A percentile compares a stretch with the other conserved stretches of the same genome.
Conservation (phyloP, 2,888 invertebrate species). For the Cancer borealis region DNA sequence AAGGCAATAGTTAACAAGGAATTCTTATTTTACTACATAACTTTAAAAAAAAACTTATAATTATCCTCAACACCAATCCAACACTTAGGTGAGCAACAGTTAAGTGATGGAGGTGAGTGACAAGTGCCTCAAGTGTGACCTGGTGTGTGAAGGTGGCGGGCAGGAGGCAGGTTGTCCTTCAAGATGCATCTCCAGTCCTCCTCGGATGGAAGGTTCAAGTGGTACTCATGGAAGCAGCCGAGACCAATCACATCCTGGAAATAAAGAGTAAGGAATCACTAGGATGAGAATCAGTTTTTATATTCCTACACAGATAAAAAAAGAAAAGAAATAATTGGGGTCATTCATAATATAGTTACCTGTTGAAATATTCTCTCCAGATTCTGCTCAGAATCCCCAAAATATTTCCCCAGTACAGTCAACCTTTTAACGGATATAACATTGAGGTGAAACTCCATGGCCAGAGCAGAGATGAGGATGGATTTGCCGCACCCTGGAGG, state of each 20-base stretch:
- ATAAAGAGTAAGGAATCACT: background rate
- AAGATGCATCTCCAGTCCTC: constrained; percentile 57
- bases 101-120: constrained; percentile 48
- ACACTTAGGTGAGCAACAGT: constrained; percentile 65
- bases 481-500: constrained; percentile 76
- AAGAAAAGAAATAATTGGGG: background rate
- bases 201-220: constrained; percentile 56
- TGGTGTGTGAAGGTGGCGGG: background rate
- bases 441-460: constrained; percentile 64
- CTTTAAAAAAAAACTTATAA: background rate
- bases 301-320: no score
- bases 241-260: constrained; percentile 71
- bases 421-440: constrained; percentile 70
- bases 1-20: background rate
- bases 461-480: constrained; percentile 60
- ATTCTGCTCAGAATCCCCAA: constrained; percentile 76
- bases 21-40: background rate
- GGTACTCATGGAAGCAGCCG: constrained; percentile 71
- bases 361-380: constrained; percentile 66
- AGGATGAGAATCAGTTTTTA: background rate
- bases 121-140: constrained; percentile 3
- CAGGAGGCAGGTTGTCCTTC: background rate
- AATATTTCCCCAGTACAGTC: constrained; percentile 76
- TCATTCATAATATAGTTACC: constrained; percentile 47
- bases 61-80: background rate